phyloP scores from a whole-genome alignment of 2,113 vertebrate species.

The Rallus limicola region DNA sequence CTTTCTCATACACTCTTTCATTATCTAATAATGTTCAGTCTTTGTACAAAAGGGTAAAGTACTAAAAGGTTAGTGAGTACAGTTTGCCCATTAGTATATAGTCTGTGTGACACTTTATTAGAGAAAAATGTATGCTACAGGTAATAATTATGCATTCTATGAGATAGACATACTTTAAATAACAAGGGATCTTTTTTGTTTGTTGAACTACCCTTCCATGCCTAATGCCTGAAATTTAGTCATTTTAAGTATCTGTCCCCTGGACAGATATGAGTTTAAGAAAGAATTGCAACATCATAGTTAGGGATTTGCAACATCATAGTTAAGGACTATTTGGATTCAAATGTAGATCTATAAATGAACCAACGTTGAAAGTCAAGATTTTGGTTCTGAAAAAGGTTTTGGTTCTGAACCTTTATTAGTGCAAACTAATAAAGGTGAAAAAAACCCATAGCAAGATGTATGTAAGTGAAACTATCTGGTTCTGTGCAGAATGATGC shows the following conservation, averaged over 20 bases:
- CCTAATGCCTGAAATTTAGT: not conserved
- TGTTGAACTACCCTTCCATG: not conserved
- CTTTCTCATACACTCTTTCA: slow-evolving; percentile 83
- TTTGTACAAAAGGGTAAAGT: slow-evolving; percentile 74
- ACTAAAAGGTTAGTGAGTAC: slow-evolving; percentile 78
- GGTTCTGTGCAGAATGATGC: not conserved
- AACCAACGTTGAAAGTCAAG: not conserved
- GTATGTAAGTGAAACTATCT: not conserved
- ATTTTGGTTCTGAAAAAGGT: not conserved
- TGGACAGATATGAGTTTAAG: not conserved
- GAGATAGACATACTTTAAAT: not conserved
- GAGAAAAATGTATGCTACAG: slow-evolving; percentile 57
- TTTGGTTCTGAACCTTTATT: not conserved
- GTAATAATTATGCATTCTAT: slow-evolving; percentile 24
- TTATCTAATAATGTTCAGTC: slow-evolving; percentile 80
- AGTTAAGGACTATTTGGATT: not conserved
- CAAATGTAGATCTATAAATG: not conserved
- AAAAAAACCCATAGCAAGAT: not conserved
- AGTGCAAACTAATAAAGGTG: not conserved
- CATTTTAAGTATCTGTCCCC: not conserved
- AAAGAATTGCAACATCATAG: not conserved
- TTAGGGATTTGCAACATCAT: not conserved
- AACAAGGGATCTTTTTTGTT: not conserved
- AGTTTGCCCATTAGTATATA: slow-evolving; percentile 79
- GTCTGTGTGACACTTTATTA: slow-evolving; percentile 62